Evolutionary conservation across 2,797 vertebrate genomes (phyloP).

Genomic region (Avahi laniger): DNA sequence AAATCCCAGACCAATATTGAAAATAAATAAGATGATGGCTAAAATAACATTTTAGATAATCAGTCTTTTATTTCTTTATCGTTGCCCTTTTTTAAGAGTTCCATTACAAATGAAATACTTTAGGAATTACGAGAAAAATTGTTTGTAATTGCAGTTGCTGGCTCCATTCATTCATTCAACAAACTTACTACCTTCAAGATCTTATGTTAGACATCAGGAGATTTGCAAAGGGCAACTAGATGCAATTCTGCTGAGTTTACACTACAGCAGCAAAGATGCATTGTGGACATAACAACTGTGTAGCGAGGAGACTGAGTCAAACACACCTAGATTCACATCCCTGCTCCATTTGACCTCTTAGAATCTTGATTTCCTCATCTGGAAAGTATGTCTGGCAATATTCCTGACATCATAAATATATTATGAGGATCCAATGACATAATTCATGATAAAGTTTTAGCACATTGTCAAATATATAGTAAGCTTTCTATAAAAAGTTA

Average conservation of each 20-base stretch:
- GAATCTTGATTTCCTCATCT: neutral
- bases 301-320: neutral
- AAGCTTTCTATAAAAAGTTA: neutral
- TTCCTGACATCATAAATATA: neutral
- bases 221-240: neutral
- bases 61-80: constrained; percentile 57
- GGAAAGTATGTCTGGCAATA: neutral
- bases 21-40: constrained; percentile 61
- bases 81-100: constrained; percentile 54
- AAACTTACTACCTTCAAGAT: neutral
- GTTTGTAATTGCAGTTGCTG: constrained; percentile 10
- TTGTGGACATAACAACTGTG: neutral
- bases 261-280: neutral
- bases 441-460: neutral
- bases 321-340: neutral
- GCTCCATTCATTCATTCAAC: neutral
- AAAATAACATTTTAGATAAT: constrained; percentile 38
- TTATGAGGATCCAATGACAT: neutral
- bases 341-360: neutral
- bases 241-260: neutral
- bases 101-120: constrained; percentile 55
- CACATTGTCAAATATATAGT: neutral
- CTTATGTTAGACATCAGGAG: neutral
- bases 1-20: constrained; percentile 27
- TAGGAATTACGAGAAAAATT: constrained; percentile 9